Evolutionary conservation across 2,113 vertebrate species (phyloP), one percentile per base, ranked within the genome.

Genomic region (Pseudopodoces humilis): DNA sequence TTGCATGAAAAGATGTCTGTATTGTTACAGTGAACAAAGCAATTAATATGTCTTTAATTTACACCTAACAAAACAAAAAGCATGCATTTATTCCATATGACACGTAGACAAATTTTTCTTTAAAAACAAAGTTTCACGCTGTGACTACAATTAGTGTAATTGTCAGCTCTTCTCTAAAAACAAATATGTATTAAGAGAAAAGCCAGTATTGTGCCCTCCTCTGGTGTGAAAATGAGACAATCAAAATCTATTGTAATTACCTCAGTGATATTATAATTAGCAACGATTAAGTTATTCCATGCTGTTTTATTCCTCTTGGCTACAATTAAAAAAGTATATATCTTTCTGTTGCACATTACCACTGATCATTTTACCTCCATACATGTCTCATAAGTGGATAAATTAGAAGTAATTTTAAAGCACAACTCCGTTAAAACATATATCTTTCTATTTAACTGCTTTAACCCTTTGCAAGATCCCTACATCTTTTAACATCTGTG

Each of bases 221-320:
- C 98, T 98, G 98, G 97, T 97, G 98, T 98, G 98, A 98, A 99
- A 99, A 98, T 98, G 98, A 99, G 98, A 99, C 98, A 99, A 99
- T 99, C 99, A 99, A 98, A 99, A 99, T 98, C 98, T 98, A 99
- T 98, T 98, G 98, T 99, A 99, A 99, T 99, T 99, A 99, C 97
- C 98, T 98, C 97, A 98, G 98, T 98, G 98, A 99, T 99, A 99
- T 99, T 99, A 98, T 99, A 99, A 99, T 99, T 99, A 99, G 98
- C 97, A 97, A 98, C 98, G 97, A 99, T 99, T 99, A 99, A 98
- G 98, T 98, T 98, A 98, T 98, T 98, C 98, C 98, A 98, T 98
- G 98, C 98, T 98, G 98, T 93, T 98, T 99, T 98, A 98, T 98
- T 97, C 98, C 98, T 98, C 97, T 97, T 98, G 98, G 98, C 98